These are phyloP conservation scores for Notolepis coatsorum DNA, from an alignment of 2,797 vertebrate species.

Conservation along the genomic window DNA sequence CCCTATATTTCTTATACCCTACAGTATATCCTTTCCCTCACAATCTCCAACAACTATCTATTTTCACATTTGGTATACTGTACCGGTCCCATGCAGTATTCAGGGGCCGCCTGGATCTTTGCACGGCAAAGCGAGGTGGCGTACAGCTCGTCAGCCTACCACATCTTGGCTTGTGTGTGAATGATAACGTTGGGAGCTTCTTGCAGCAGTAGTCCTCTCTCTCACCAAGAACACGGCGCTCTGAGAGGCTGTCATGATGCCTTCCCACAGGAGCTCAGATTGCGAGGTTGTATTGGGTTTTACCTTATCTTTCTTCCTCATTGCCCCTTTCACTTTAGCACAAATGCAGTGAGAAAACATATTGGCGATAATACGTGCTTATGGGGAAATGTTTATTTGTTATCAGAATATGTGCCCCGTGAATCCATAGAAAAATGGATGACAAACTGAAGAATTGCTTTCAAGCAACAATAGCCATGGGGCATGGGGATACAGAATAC, in stretches of 20 bases:
- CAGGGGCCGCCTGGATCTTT: background rate
- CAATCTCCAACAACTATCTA: no score
- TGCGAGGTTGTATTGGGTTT: background rate
- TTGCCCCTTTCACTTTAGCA: background rate
- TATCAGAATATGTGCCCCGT: no score
- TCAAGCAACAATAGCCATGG: no score
- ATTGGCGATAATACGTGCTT: background rate
- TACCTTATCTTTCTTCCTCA: background rate
- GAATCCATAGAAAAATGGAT: background rate
- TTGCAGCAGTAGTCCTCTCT: slow-evolving; percentile 26
- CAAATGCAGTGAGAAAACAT: background rate
- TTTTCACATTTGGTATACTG: no score
- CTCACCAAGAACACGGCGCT: slow-evolving; percentile 4
- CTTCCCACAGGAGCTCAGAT: background rate
- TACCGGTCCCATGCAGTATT: slow-evolving; percentile 18
- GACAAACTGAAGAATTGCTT: no score
- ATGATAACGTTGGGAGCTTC: slow-evolving; percentile 22
- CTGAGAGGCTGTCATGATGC: background rate
- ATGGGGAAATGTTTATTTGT: background rate
- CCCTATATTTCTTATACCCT: no score
- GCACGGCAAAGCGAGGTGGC: slow-evolving; percentile 6
- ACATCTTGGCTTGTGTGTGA: slow-evolving; percentile 18
- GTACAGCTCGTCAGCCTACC: slow-evolving; percentile 6
- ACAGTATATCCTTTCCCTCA: no score
- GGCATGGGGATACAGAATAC: slow-evolving; percentile 3